Conservation (phyloP, 2,113 vertebrate species). For the Clarias batrachus region DNA sequence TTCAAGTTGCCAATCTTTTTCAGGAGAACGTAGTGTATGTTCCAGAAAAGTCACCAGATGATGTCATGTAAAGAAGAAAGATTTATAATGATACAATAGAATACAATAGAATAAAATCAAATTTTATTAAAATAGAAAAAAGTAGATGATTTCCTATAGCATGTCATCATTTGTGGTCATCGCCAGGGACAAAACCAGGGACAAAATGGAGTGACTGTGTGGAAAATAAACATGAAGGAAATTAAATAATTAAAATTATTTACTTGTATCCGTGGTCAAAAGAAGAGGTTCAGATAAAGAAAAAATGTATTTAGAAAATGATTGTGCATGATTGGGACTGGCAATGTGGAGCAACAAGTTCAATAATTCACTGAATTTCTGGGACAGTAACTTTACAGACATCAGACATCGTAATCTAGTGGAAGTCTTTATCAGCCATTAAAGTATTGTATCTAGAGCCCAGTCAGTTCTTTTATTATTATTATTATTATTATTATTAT, state of each 20-base stretch:
- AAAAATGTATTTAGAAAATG: no score
- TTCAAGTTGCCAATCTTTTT: neutral
- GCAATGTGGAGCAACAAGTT: neutral
- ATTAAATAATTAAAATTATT: neutral
- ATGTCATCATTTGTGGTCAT: neutral
- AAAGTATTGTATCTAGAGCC: neutral
- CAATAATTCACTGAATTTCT: neutral
- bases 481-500: no score
- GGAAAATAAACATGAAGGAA: neutral
- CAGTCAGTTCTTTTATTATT: neutral
- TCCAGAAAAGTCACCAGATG: neutral
- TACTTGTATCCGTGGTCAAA: neutral
- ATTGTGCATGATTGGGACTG: neutral
- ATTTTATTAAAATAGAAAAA: neutral
- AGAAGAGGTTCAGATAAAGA: neutral
- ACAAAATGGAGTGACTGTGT: neutral
- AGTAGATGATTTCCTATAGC: neutral
- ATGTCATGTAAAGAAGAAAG: neutral
- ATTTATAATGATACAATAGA: neutral
- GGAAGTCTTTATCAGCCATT: neutral
- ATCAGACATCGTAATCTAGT: neutral
- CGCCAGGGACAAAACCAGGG: neutral
- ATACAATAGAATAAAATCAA: neutral
- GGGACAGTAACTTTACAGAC: neutral
- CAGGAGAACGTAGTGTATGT: neutral